A percentile compares a stretch with the other conserved stretches of the same genome.
Evolutionary conservation across 2,888 invertebrate species (phyloP).

Genomic region (Ophion ellenae): DNA sequence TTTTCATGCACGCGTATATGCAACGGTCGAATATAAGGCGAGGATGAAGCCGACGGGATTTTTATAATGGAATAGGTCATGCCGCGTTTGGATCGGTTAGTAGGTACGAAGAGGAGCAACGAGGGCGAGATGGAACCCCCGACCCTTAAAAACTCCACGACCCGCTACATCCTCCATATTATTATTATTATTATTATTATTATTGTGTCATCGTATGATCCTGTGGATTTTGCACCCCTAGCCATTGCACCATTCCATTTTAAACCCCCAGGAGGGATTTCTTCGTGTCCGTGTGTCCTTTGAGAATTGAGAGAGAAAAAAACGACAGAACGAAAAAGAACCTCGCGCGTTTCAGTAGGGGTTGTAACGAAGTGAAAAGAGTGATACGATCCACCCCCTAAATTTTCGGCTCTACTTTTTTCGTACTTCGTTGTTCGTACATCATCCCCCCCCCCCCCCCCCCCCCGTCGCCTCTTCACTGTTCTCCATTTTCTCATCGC

Average conservation of each 20-base stretch:
- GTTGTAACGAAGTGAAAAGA: constrained; percentile 38
- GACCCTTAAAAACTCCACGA: constrained; percentile 20
- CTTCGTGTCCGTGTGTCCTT: constrained; percentile 20
- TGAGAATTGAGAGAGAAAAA: constrained; percentile 40
- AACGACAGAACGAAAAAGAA: not conserved
- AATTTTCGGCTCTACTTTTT: constrained; percentile 11
- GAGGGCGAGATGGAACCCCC: constrained; percentile 30
- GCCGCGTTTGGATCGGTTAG: constrained; percentile 61
- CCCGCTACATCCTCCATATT: constrained; percentile 17
- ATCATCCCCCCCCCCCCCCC: not conserved
- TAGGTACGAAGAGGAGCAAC: constrained; percentile 53
- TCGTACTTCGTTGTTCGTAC: not conserved
- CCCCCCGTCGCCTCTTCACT: not conserved
- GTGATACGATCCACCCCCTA: constrained; percentile 29
- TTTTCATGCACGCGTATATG: not conserved
- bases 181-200: constrained; percentile 37
- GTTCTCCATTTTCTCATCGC: not conserved
- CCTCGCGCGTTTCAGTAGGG: not conserved
- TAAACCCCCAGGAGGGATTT: constrained; percentile 26
- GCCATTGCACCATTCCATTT: constrained; percentile 22
- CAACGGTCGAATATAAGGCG: constrained; percentile 37
- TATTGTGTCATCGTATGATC: constrained; percentile 38
- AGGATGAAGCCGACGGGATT: constrained; percentile 28
- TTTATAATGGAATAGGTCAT: constrained; percentile 64
- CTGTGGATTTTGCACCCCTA: constrained; percentile 37